Base-by-base conservation (phyloP, 2,797 vertebrate genomes). In the Rousettus madagascariensis region DNA sequence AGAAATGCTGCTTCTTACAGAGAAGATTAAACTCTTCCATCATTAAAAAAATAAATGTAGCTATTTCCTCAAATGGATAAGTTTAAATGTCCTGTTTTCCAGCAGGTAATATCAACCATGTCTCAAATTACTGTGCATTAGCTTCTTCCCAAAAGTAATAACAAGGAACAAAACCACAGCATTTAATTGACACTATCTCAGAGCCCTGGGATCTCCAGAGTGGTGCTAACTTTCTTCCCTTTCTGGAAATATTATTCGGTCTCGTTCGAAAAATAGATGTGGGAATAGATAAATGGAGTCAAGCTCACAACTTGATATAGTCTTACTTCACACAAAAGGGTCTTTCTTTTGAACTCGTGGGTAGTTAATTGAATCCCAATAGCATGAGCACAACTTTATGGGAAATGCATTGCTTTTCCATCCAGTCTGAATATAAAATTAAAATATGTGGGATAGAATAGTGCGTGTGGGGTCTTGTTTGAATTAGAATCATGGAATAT, bases 1-100 rank as follows among this genome's bases (percentile, higher is more conserved):
- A 96, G 95, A 96, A 98, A 95, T 96, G 75, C 59, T 55, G 22
- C 0, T 2, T 0, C 71, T 90, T 91, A 41, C 9, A 28, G 51
- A 82, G 43, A 69, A 96, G 96, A 90, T 36, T 10, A 72, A 43
- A 72, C 69, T 94, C 5, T 66, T 83, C 24, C 30, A 2, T 46
- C 30, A 53, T 87, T 88, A 89, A 78, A 71, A 85, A 97, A 90
- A 93, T 1, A 82, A 53, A 51, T 61, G 1, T 16, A 36, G 59
- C 82, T 19, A 7, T 88, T 96, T 94, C 61, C 55, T 84, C 33
- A 53, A 9, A 95, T 85, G 71, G 51, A 1, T 96, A 95, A 74
- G 91, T 80, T 59, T 86, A 68, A 91, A 43, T 57, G 20, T 2
- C 36, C 12, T 90, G 53, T 90, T 92, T 90, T 82, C 69, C 12